These are phyloP conservation scores for Brachionus rotundiformis DNA, from an alignment of 1,140 invertebrate genomes.

Conservation along the genomic window DNA sequence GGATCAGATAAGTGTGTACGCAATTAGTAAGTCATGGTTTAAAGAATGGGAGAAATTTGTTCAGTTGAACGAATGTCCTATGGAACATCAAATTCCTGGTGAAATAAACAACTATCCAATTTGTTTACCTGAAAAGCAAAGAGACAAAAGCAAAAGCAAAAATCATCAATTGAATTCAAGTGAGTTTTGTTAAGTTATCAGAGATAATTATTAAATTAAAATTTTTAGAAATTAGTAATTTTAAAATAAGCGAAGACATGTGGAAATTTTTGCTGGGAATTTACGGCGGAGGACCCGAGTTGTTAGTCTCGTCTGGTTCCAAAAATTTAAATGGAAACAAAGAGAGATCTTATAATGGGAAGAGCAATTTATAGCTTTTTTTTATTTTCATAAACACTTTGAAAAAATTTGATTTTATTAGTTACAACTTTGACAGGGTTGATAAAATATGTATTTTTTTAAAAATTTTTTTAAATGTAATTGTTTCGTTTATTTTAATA, in stretches of 20 bases:
- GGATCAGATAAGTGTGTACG: neutral
- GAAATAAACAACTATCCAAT: constrained; percentile 41
- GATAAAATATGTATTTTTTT: neutral
- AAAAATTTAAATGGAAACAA: neutral
- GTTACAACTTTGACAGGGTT: constrained; percentile 3
- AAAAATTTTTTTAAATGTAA: neutral
- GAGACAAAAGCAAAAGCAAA: neutral
- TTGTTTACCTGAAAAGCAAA: constrained; percentile 34
- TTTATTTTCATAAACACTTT: neutral
- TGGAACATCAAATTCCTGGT: constrained; percentile 36
- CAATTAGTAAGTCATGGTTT: constrained; percentile 4
- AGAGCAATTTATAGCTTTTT: constrained; percentile 24
- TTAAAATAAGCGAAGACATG: constrained; percentile 49
- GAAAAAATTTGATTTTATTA: neutral
- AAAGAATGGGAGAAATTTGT: constrained; percentile 39
- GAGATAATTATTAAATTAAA: neutral
- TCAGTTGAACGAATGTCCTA: constrained; percentile 10
- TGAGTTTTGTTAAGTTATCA: neutral
- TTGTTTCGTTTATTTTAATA: constrained; percentile 21
- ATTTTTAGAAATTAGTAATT: constrained; percentile 30
- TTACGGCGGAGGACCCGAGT: constrained; percentile 45
- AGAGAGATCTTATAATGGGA: neutral
- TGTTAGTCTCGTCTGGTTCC: neutral
- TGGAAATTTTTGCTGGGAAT: constrained; percentile 33
- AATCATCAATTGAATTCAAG: neutral